Evolutionary conservation across 1,140 invertebrate genomes (phyloP).

Genomic region (Megalonaias nervosa): DNA sequence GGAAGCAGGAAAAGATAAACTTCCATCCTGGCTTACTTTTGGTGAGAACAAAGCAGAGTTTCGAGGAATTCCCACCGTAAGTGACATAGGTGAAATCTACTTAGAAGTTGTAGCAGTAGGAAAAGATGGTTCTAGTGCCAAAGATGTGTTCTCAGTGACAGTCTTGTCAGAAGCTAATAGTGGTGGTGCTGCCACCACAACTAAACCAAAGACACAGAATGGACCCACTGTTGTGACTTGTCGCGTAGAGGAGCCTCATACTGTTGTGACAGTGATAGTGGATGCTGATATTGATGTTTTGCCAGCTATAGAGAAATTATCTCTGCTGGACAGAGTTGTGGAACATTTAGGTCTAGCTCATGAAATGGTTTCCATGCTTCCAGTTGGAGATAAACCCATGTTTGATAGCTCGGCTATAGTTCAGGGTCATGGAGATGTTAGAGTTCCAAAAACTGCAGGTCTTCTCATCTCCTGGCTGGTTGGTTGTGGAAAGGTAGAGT

Average conservation of each 20-base stretch:
- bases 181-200: conserved; percentile 18
- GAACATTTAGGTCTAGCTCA: conserved; percentile 56
- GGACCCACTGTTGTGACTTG: conserved; percentile 56
- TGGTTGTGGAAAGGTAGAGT: conserved; percentile 80
- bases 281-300: conserved; percentile 64
- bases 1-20: conserved; percentile 59
- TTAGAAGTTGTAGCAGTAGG: conserved; percentile 74
- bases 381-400: conserved; percentile 60
- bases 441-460: conserved; percentile 71
- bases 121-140: conserved; percentile 41
- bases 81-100: conserved; percentile 75
- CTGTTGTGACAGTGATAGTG: conserved; percentile 64
- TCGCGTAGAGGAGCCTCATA: conserved; percentile 61
- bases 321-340: conserved; percentile 54
- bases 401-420: conserved; percentile 73
- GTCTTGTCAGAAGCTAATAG: conserved; percentile 48
- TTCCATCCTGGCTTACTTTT: conserved; percentile 72
- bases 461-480: conserved; percentile 77
- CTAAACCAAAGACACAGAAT: conserved; percentile 26
- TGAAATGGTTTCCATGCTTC: conserved; percentile 72
- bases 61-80: conserved; percentile 75
- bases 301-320: conserved; percentile 44
- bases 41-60: conserved; percentile 68
- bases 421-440: conserved; percentile 76
- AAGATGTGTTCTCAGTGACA: conserved; percentile 60